A percentile compares a stretch with the other conserved stretches of the same genome.
These are phyloP conservation scores for Eira barbara DNA, from an alignment of 2,113 vertebrate genomes.

Conservation along the genomic window DNA sequence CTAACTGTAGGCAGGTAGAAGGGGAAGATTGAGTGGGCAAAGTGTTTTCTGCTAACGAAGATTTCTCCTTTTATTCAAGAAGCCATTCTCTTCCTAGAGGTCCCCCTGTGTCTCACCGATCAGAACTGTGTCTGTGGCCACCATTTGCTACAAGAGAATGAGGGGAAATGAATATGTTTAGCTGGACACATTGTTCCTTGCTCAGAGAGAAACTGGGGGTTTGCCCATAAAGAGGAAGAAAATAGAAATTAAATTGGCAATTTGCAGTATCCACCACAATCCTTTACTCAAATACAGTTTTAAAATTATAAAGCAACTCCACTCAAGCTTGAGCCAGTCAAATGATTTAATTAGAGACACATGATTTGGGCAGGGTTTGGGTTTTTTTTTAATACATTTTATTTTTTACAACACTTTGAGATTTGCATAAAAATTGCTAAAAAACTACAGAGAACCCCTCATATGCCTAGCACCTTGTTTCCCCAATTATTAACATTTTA, in stretches of 20 bases:
- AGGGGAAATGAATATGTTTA: not conserved
- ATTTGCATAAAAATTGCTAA: not conserved
- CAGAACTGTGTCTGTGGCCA: not conserved
- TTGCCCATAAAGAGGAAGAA: not conserved
- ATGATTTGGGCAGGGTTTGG: not conserved
- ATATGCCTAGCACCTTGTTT: not conserved
- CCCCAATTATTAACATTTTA: not conserved
- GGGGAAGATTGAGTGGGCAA: not conserved
- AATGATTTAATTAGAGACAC: not conserved
- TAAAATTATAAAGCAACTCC: not conserved
- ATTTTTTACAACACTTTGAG: slow-evolving; percentile 12
- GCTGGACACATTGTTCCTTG: not conserved
- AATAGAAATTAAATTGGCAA: not conserved
- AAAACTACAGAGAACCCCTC: not conserved
- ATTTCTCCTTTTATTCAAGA: not conserved
- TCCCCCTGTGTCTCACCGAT: not conserved
- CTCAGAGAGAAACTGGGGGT: not conserved
- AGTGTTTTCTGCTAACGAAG: not conserved
- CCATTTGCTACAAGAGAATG: not conserved
- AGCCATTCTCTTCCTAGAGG: not conserved
- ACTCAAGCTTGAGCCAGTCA: not conserved
- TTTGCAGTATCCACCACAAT: not conserved
- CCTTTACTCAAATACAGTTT: not conserved
- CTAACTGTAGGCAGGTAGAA: not conserved
- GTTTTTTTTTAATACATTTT: not conserved